Conservation (phyloP, 2,113 vertebrate genomes). For the Tringa solitaria region DNA sequence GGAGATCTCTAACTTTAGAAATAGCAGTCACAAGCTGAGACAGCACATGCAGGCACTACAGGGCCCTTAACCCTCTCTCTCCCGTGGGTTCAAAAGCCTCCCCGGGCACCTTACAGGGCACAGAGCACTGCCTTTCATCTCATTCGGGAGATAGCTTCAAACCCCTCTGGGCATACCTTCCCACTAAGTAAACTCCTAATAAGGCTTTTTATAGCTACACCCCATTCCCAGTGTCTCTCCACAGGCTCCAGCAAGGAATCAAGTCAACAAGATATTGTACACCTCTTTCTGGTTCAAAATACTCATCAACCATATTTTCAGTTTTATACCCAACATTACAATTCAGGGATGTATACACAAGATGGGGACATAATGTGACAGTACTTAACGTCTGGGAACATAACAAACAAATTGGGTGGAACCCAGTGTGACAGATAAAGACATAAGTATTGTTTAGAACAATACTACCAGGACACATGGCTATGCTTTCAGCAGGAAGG, state of each 20-base stretch:
- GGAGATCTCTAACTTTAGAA: slow-evolving; percentile 25
- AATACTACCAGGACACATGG: neutral
- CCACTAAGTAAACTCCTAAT: neutral
- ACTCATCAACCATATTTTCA: neutral
- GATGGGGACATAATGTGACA: neutral
- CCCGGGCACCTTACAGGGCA: neutral
- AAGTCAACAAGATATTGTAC: neutral
- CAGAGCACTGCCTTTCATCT: neutral
- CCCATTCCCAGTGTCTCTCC: slow-evolving; percentile 3
- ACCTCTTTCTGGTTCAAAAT: neutral
- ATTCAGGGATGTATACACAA: neutral
- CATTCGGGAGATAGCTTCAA: neutral
- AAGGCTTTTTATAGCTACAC: slow-evolving; percentile 44
- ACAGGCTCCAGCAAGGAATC: slow-evolving; percentile 9
- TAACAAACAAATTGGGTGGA: neutral
- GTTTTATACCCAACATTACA: neutral
- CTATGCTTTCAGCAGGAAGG: neutral
- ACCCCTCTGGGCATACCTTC: neutral
- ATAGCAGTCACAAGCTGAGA: neutral
- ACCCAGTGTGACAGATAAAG: neutral
- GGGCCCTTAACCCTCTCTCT: neutral
- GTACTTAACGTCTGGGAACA: neutral
- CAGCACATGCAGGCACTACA: neutral
- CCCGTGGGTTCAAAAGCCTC: neutral
- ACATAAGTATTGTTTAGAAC: neutral